Base-by-base conservation (phyloP, 2,888 invertebrate genomes). In the Pseudanteris insignis region DNA sequence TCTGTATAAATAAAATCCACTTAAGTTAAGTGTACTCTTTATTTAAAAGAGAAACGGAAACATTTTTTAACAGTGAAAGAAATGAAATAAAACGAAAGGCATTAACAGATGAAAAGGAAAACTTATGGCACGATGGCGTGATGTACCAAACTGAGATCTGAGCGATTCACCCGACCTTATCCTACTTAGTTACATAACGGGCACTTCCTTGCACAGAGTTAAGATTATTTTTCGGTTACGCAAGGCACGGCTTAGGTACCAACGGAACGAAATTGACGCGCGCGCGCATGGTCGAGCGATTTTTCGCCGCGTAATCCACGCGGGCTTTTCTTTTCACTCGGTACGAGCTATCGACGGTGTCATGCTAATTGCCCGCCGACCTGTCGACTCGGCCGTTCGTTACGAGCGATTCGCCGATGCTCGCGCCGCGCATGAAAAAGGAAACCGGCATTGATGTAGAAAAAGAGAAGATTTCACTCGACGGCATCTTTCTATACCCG, bases 401-500 rank as follows among this genome's bases (percentile, higher is more conserved):
- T 44, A 46, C 44, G 21, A 38, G 11, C 40, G 38, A 40, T 53
- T 32, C 24, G 36, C 24, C 47, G 34, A 55, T 41, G 29, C 43
- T 41, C 13, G 30, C 21, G 14, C 33, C 4, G 9, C 9, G 29
- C 28, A 24, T 9, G 30, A 46, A 34, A 47, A 48, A 48, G 48
- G 48, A 57, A 57, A 57, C 48, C 40, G 28, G 46, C 46, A 41
- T 33, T 10, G 40, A 21, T 41, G 43, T 24, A 29, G 36, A 50
- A 50, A 41, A 59, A 40, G 50, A 46, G 59, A 58, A 55, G 59
- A 54, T 63, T 63, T 63, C 63, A 59, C 62, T 51, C 47, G 51
- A 51, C 40, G 50, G 58, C 47, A 50, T 62, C 55, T 58, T 58
- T 57, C 60, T 57, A 34, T 58, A 29, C 2, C 25, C 14, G 24